phyloP scores from a whole-genome alignment of 2,888 invertebrate species.

The Acanthopleura granulata region DNA sequence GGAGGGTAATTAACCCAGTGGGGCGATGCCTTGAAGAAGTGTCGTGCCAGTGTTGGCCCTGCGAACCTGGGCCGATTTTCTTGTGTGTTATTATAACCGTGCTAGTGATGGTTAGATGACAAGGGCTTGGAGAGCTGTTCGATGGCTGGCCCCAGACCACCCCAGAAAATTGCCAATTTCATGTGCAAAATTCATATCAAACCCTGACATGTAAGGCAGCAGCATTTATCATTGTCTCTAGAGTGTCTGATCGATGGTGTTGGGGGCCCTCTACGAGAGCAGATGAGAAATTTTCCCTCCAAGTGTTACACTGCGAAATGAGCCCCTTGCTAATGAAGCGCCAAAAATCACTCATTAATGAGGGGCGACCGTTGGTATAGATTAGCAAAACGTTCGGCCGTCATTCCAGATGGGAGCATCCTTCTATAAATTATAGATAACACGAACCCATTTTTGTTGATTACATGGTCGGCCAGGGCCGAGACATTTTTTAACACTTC shows the following conservation, averaged over 20 bases:
- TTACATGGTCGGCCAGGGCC: constrained; percentile 1
- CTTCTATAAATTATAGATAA: constrained; percentile 17
- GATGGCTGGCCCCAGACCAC: constrained; percentile 4
- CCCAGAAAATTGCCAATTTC: constrained; percentile 18
- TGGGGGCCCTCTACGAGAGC: neutral
- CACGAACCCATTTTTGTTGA: constrained; percentile 16
- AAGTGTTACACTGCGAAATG: constrained; percentile 17
- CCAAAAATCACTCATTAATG: constrained; percentile 20
- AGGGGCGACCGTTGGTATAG: constrained; percentile 13
- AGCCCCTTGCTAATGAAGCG: constrained; percentile 19
- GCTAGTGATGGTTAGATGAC: too few relatives aligned
- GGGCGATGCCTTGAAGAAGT: too few relatives aligned
- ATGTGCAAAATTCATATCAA: constrained; percentile 20
- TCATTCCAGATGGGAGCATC: constrained; percentile 18
- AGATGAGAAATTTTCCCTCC: constrained; percentile 17
- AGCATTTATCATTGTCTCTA: constrained; percentile 14
- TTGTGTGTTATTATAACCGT: too few relatives aligned
- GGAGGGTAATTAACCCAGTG: too few relatives aligned
- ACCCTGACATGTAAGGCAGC: constrained; percentile 7
- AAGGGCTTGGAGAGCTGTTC: too few relatives aligned
- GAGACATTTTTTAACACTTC: constrained; percentile 21
- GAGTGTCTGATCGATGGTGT: constrained; percentile 14
- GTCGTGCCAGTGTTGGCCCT: too few relatives aligned
- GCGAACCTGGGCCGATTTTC: too few relatives aligned
- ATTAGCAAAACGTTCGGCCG: constrained; percentile 16